phyloP scores from a whole-genome alignment of 2,888 invertebrate species.

The Chaitophorus viminalis region DNA sequence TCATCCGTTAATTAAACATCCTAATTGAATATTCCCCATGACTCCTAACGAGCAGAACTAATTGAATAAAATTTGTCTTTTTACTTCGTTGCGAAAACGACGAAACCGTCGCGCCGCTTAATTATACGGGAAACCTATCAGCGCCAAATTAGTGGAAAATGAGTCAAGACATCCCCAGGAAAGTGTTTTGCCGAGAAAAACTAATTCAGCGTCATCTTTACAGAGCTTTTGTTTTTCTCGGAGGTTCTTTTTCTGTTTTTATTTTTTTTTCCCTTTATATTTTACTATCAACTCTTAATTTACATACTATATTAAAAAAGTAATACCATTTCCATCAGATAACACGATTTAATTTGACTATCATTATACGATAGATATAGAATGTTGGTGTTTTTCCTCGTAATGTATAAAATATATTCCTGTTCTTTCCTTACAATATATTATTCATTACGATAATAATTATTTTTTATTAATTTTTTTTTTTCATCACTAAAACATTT shows the following conservation, averaged over 20 bases:
- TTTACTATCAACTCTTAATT: slow-evolving; percentile 18
- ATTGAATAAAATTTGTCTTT: slow-evolving; percentile 60
- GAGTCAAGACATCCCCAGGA: slow-evolving; percentile 21
- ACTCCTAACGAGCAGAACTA: slow-evolving; percentile 57
- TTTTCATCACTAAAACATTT: slow-evolving; percentile 12
- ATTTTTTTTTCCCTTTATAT: background rate
- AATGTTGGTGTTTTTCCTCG: slow-evolving; percentile 9
- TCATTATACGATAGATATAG: background rate
- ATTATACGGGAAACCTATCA: slow-evolving; percentile 55
- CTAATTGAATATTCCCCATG: slow-evolving; percentile 56
- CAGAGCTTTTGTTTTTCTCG: slow-evolving; percentile 39
- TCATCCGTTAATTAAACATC: slow-evolving; percentile 56
- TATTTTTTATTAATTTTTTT: slow-evolving; percentile 24
- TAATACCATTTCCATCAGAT: slow-evolving; percentile 20
- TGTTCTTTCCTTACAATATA: background rate
- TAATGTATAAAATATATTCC: background rate
- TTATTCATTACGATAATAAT: background rate
- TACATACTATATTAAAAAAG: slow-evolving; percentile 49
- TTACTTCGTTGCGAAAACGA: slow-evolving; percentile 20
- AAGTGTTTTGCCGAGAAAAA: slow-evolving; percentile 34
- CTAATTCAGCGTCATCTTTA: slow-evolving; percentile 17
- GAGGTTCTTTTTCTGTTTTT: background rate
- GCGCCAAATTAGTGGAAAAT: slow-evolving; percentile 57
- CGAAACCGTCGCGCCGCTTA: slow-evolving; percentile 16
- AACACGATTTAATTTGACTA: slow-evolving; percentile 15